Conservation (phyloP, 2,797 vertebrate genomes). For the Falco concolor region DNA sequence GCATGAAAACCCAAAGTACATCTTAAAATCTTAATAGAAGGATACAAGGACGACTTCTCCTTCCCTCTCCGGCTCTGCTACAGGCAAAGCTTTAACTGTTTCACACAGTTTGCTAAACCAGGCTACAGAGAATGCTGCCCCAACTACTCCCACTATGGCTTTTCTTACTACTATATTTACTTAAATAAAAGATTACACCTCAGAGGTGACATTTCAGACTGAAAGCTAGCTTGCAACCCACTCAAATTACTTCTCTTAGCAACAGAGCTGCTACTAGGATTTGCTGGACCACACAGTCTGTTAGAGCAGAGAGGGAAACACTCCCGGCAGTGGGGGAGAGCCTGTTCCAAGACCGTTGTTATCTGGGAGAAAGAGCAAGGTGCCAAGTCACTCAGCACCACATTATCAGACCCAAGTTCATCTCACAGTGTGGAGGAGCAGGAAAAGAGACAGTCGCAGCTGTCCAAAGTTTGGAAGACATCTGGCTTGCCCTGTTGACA, state of each 20-base stretch:
- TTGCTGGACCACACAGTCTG: neutral
- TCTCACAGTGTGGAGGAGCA: neutral
- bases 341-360: neutral
- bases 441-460: neutral
- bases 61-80: neutral
- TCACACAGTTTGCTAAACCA: constrained; percentile 4
- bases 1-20: constrained; percentile 5
- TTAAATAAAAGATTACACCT: constrained; percentile 41
- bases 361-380: neutral
- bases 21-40: neutral
- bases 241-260: constrained; percentile 59
- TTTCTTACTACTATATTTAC: constrained; percentile 48
- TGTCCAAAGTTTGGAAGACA: neutral
- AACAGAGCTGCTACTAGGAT: constrained; percentile 14
- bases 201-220: constrained; percentile 59
- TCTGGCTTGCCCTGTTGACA: neutral
- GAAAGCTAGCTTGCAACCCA: constrained; percentile 44
- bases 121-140: neutral
- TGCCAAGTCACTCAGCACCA: neutral
- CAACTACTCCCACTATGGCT: neutral
- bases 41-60: neutral
- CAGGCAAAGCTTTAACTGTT: constrained; percentile 6
- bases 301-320: neutral
- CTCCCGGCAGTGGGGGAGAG: neutral
- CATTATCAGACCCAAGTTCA: neutral